These are phyloP conservation scores for Pungitius pungitius DNA, from an alignment of 2,113 vertebrate species.

Conservation along the genomic window DNA sequence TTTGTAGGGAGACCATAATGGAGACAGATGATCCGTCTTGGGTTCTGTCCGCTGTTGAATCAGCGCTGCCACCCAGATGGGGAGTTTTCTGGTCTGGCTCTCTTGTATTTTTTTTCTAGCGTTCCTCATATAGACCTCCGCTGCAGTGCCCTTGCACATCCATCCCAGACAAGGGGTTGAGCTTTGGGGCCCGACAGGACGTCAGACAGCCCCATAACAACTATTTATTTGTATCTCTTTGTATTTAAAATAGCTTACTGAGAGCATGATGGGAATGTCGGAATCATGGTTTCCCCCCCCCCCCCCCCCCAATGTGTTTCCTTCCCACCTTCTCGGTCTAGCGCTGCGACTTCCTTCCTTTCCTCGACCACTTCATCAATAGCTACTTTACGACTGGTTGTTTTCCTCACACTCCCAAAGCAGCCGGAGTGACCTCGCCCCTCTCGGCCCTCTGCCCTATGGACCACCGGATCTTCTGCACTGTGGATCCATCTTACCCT, in stretches of 20 bases:
- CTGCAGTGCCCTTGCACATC: constrained; percentile 36
- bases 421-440: background rate
- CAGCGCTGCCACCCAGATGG: constrained; percentile 73
- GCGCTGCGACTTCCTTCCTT: background rate
- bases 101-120: constrained; percentile 45
- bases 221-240: constrained; percentile 8
- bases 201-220: background rate
- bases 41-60: constrained; percentile 74
- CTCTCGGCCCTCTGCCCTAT: no score
- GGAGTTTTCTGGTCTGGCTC: constrained; percentile 48
- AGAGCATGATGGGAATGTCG: background rate
- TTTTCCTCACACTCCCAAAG: background rate
- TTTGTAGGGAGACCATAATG: constrained; percentile 73
- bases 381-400: background rate
- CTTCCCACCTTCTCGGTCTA: background rate
- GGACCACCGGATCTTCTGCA: no score
- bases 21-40: constrained; percentile 73
- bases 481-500: no score
- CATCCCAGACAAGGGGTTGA: constrained; percentile 5
- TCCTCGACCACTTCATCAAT: background rate
- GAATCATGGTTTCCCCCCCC: background rate
- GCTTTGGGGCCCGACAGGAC: background rate
- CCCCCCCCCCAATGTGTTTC: background rate
- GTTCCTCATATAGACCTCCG: constrained; percentile 42
- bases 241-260: background rate